Percentiles rank a stretch among this genome's conserved stretches.
These are phyloP conservation scores for Toxotes lorentzi DNA, from an alignment of 2,797 vertebrate genomes.

Conservation along the genomic window DNA sequence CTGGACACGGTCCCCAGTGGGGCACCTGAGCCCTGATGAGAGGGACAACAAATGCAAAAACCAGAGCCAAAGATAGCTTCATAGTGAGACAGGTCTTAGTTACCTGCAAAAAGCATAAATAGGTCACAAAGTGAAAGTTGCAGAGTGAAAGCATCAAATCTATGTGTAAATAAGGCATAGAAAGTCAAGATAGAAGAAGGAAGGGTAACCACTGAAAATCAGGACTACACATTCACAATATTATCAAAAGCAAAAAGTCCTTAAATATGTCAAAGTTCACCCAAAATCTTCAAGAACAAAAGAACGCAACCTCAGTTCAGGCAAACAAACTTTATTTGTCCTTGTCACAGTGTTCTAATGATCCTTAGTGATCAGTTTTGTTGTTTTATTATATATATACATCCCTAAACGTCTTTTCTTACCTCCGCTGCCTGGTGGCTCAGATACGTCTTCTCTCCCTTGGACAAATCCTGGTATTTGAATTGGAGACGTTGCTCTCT, in stretches of 20 bases:
- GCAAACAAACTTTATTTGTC: not conserved
- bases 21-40: constrained; percentile 81
- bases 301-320: not conserved
- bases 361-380: not conserved
- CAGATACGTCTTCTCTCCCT: constrained; percentile 44
- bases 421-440: constrained; percentile 55
- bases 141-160: not conserved
- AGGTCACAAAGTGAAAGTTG: not conserved
- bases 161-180: not conserved
- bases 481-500: constrained; percentile 50
- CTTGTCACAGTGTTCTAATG: not conserved
- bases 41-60: constrained; percentile 67
- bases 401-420: constrained; percentile 16
- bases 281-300: not conserved
- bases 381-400: not conserved
- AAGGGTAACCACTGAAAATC: not conserved
- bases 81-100: constrained; percentile 56
- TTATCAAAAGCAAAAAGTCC: not conserved
- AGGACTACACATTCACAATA: not conserved
- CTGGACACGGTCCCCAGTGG: constrained; percentile 87
- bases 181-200: not conserved
- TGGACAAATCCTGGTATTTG: constrained; percentile 45
- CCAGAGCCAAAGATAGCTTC: constrained; percentile 62
- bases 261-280: not conserved
- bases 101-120: constrained; percentile 39